Conservation (phyloP, 2,888 invertebrate species). For the Linyphia triangularis region DNA sequence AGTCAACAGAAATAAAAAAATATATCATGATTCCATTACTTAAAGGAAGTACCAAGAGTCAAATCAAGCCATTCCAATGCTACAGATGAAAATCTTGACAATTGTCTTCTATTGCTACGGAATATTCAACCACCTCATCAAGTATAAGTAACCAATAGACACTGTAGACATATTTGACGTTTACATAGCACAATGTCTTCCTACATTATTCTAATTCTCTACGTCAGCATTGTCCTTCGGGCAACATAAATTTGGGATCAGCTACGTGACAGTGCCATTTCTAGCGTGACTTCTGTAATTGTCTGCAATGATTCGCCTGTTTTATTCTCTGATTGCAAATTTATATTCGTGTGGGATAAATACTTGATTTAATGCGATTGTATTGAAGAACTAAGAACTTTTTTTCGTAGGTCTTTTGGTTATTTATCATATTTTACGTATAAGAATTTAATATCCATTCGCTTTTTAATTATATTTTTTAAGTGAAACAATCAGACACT, state of each 20-base stretch:
- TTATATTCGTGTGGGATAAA: slow-evolving; percentile 35
- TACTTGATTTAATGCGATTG: not conserved
- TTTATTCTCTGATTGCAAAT: not conserved
- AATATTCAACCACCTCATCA: slow-evolving; percentile 7
- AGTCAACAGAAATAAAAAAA: not conserved
- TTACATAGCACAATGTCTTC: slow-evolving; percentile 7
- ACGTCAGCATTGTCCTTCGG: slow-evolving; percentile 46
- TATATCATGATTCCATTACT: slow-evolving; percentile 1
- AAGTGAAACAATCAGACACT: too few relatives aligned
- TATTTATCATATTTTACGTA: too few relatives aligned
- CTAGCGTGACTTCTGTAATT: slow-evolving; percentile 28
- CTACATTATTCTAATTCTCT: not conserved
- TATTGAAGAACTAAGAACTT: too few relatives aligned
- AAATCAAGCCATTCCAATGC: slow-evolving; percentile 62
- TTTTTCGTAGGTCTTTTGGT: too few relatives aligned
- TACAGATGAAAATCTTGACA: not conserved
- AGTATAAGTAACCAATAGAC: slow-evolving; percentile 3
- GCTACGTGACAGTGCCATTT: slow-evolving; percentile 39
- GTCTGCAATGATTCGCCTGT: not conserved
- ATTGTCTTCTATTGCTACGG: slow-evolving; percentile 11
- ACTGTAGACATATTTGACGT: not conserved
- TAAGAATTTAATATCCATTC: too few relatives aligned
- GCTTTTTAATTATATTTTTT: too few relatives aligned
- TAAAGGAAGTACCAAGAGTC: slow-evolving; percentile 52
- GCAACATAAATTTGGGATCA: slow-evolving; percentile 47